Percentiles rank a stretch among this genome's conserved stretches.
Conservation (phyloP, 1,140 invertebrate genomes). For the Hylaeus volcanicus region DNA sequence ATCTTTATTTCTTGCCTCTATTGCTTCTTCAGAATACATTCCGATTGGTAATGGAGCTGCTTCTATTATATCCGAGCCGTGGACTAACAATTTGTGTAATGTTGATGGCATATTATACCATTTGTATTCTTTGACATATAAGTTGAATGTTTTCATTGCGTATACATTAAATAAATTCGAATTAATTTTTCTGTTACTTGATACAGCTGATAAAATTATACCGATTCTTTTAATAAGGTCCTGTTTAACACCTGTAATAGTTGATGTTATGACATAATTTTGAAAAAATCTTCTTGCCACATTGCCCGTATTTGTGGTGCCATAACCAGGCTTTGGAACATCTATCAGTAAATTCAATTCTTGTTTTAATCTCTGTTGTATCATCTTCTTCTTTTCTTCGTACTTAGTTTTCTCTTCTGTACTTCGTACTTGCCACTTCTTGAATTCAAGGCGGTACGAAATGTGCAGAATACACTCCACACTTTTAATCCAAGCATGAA, state of each 20-base stretch:
- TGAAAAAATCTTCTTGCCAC: neutral
- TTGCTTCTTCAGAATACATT: neutral
- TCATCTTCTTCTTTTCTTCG: constrained; percentile 22
- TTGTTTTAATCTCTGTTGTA: neutral
- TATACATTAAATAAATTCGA: neutral
- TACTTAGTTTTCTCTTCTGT: neutral
- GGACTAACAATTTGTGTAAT: neutral
- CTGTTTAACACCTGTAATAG: neutral
- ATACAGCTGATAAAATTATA: neutral
- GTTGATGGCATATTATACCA: neutral
- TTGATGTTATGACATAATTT: neutral
- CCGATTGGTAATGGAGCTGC: neutral
- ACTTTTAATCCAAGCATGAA: constrained; percentile 12
- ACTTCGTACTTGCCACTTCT: neutral
- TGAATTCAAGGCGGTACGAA: neutral
- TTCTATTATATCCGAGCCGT: neutral
- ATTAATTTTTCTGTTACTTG: neutral
- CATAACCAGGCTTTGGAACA: neutral
- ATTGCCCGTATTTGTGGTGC: neutral
- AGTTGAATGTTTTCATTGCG: neutral
- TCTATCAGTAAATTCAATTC: neutral
- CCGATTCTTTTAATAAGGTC: neutral
- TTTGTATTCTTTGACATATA: neutral
- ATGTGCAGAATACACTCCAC: constrained; percentile 1
- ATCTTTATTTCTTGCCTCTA: neutral